A percentile compares a stretch with the other conserved stretches of the same genome.
Evolutionary conservation across 1,140 invertebrate species (phyloP).

Genomic region (Conopomorpha cramerella): DNA sequence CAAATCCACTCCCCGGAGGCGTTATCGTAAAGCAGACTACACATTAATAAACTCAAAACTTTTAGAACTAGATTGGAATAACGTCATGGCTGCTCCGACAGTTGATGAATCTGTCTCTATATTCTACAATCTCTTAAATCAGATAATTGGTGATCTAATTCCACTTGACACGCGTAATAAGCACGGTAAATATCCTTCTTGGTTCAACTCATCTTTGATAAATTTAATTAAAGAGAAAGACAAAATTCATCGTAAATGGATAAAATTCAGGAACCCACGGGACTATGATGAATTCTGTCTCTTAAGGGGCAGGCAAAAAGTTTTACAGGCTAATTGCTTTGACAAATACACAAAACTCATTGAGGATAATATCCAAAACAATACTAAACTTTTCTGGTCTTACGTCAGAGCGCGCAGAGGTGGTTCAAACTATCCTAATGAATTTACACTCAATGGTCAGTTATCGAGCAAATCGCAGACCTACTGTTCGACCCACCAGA

Average conservation of each 20-base stretch:
- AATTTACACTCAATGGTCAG: too few relatives aligned
- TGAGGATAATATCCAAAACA: background rate
- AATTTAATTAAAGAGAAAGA: constrained; percentile 1
- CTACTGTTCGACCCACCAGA: too few relatives aligned
- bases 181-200: constrained; percentile 1
- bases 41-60: too few relatives aligned
- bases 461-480: too few relatives aligned
- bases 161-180: background rate
- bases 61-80: too few relatives aligned
- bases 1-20: too few relatives aligned
- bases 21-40: too few relatives aligned
- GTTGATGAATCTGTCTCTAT: too few relatives aligned
- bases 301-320: background rate
- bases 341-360: background rate
- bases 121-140: background rate
- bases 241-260: constrained; percentile 1
- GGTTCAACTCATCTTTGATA: constrained; percentile 2
- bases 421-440: background rate
- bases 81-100: too few relatives aligned
- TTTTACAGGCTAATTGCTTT: background rate
- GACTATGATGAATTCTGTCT: constrained; percentile 2
- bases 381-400: constrained; percentile 2
- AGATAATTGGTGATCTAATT: too few relatives aligned
- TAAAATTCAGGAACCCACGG: constrained; percentile 1
- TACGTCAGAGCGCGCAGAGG: constrained; percentile 3